Evolutionary conservation across 2,113 vertebrate genomes (phyloP).

Genomic region (Protomyctophum bolini): DNA sequence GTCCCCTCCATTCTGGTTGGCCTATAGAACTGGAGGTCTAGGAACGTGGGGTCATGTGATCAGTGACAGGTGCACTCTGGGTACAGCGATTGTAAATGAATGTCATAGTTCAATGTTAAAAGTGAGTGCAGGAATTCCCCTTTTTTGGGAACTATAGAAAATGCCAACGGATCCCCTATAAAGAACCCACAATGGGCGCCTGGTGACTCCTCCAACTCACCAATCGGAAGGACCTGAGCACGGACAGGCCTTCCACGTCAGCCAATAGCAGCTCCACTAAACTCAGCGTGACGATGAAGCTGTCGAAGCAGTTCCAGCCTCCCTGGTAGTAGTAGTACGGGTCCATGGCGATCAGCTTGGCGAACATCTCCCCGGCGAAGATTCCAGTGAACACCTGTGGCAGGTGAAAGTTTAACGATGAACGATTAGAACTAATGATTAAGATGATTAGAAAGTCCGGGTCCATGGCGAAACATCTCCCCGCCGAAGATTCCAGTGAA

Average conservation of each 20-base stretch:
- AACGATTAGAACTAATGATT: too few relatives aligned
- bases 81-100: too few relatives aligned
- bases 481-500: conserved; percentile 98
- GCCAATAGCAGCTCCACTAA: conserved; percentile 93
- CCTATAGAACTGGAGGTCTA: too few relatives aligned
- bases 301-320: conserved; percentile 99
- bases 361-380: conserved; percentile 98
- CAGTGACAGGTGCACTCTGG: too few relatives aligned
- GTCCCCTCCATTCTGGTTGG: too few relatives aligned
- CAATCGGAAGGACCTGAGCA: conserved; percentile 98
- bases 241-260: conserved; percentile 95
- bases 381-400: conserved; percentile 96
- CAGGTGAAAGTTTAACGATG: neutral
- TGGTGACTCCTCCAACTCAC: conserved; percentile 73
- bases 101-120: too few relatives aligned
- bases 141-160: too few relatives aligned
- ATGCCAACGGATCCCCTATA: too few relatives aligned
- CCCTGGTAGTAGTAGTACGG: conserved; percentile 99
- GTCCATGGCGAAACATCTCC: conserved; percentile 98
- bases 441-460: conserved; percentile 80
- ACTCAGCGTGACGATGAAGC: conserved; percentile 97
- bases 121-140: too few relatives aligned
- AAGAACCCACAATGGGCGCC: too few relatives aligned
- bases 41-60: too few relatives aligned
- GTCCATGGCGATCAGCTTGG: conserved; percentile 97